These are phyloP conservation scores for Drymodes brunneopygia DNA, from an alignment of 2,113 vertebrate species.

Conservation along the genomic window DNA sequence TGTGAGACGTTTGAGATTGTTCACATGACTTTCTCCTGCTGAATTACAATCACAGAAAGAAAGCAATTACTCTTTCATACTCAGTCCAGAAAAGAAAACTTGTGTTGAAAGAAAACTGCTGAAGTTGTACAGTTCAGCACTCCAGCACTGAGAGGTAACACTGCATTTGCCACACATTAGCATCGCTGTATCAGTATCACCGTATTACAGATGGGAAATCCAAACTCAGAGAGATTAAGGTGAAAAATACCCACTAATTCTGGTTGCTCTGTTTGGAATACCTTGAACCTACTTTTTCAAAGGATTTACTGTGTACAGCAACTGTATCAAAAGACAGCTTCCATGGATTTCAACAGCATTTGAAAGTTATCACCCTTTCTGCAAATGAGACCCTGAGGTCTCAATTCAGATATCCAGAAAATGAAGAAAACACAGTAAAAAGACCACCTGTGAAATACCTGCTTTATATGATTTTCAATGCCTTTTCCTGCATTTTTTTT, in stretches of 20 bases:
- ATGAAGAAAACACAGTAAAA: not conserved
- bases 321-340: not conserved
- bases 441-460: not conserved
- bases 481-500: not conserved
- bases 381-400: not conserved
- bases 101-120: not conserved
- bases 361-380: not conserved
- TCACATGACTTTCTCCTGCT: slow-evolving; percentile 14
- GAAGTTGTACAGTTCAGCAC: not conserved
- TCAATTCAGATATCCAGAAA: slow-evolving; percentile 4
- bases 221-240: not conserved
- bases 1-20: not conserved
- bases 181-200: not conserved
- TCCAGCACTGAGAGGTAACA: not conserved
- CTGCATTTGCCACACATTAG: not conserved
- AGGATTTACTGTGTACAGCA: not conserved
- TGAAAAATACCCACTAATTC: not conserved
- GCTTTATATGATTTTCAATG: not conserved
- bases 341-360: not conserved
- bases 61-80: slow-evolving; percentile 20
- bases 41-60: slow-evolving; percentile 8
- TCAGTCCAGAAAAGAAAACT: slow-evolving; percentile 5
- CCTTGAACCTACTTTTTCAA: not conserved
- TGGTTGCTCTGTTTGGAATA: not conserved
- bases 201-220: not conserved